A percentile compares a stretch with the other conserved stretches of the same genome.
phyloP scores from a whole-genome alignment of 2,113 vertebrate species.

The Eidolon helvum region DNA sequence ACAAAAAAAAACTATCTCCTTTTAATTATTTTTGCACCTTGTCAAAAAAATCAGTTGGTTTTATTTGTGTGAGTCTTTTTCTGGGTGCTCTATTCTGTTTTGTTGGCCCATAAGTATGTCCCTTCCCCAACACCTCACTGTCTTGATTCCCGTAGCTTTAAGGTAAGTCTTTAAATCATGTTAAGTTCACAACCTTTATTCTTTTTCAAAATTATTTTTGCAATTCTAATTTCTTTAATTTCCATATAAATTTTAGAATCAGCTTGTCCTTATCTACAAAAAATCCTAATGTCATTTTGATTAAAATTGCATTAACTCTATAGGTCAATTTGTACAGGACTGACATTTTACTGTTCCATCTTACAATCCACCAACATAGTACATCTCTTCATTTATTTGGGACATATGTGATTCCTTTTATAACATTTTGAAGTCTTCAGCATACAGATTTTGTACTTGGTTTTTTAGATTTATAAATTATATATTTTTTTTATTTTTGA shows the following conservation, averaged over 20 bases:
- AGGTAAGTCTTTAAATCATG: neutral
- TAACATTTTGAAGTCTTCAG: neutral
- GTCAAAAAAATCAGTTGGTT: neutral
- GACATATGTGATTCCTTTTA: neutral
- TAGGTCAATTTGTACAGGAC: neutral
- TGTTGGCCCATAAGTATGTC: neutral
- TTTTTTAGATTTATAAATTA: neutral
- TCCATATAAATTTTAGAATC: neutral
- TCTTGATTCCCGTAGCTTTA: neutral
- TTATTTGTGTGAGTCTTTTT: neutral
- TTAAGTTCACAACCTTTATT: neutral
- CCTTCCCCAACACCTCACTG: neutral
- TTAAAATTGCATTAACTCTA: neutral
- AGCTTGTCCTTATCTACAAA: neutral
- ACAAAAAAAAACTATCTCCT: neutral
- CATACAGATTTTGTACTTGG: neutral
- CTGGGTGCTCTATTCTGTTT: neutral
- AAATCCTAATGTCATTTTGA: neutral
- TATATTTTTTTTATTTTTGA: neutral
- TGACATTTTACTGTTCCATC: neutral
- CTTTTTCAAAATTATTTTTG: neutral
- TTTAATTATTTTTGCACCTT: neutral
- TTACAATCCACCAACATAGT: neutral
- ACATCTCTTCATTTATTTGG: neutral
- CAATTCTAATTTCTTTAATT: neutral